Evolutionary conservation across 2,888 invertebrate genomes (phyloP).

Genomic region (Argyresthia goedartella): DNA sequence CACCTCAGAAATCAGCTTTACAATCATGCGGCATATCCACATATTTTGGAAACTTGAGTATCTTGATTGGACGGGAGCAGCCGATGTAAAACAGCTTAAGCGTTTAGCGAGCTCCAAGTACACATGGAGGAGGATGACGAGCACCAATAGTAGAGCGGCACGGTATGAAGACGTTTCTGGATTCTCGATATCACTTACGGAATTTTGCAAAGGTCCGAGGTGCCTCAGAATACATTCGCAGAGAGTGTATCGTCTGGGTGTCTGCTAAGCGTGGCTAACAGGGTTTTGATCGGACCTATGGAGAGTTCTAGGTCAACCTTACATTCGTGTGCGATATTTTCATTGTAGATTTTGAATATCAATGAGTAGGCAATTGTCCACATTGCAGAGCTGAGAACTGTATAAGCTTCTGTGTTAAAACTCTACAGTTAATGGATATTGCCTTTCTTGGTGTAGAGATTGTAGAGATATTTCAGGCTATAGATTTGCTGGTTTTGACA

Average conservation of each 20-base stretch:
- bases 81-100: no score
- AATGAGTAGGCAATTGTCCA: slow-evolving; percentile 62
- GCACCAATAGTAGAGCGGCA: no score
- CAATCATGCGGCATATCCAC: slow-evolving; percentile 53
- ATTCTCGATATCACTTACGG: background rate
- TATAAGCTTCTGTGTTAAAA: no score
- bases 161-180: background rate
- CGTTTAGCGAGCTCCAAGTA: no score
- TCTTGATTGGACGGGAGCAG: no score
- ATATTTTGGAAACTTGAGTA: slow-evolving; percentile 21
- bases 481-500: background rate
- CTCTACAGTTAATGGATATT: no score
- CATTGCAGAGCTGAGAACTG: slow-evolving; percentile 30
- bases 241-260: background rate
- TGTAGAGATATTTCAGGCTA: background rate
- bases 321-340: slow-evolving; percentile 48
- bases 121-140: no score
- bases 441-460: background rate
- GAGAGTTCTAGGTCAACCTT: slow-evolving; percentile 53
- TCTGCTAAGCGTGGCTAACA: slow-evolving; percentile 29
- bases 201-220: no score
- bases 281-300: slow-evolving; percentile 42
- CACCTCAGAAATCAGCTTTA: slow-evolving; percentile 42
- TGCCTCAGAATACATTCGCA: no score
- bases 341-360: slow-evolving; percentile 45